These are phyloP conservation scores for Myocastor coypus DNA, from an alignment of 2,113 vertebrate species.

Conservation along the genomic window DNA sequence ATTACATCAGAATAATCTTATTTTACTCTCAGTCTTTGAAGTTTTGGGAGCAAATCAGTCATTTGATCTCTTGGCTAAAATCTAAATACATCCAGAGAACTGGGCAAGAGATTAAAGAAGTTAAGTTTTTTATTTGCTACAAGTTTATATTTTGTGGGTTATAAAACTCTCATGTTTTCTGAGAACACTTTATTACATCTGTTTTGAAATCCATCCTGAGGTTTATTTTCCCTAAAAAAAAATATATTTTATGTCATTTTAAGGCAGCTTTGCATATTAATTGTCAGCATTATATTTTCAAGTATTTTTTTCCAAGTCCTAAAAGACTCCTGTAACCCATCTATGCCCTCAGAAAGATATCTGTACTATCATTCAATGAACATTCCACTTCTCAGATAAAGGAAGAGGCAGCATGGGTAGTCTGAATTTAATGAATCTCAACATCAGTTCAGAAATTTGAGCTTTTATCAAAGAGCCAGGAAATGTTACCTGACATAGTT, in stretches of 20 bases:
- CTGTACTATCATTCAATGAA: not conserved
- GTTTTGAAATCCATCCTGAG: slow-evolving; percentile 15
- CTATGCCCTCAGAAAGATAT: not conserved
- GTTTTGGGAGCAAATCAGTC: not conserved
- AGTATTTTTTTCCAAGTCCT: slow-evolving; percentile 10
- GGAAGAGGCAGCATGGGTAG: not conserved
- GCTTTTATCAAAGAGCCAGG: slow-evolving; percentile 37
- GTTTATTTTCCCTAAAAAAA: not conserved
- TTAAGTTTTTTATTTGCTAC: not conserved
- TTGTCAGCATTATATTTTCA: slow-evolving; percentile 14
- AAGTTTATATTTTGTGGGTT: not conserved
- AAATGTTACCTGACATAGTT: not conserved
- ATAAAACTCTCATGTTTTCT: not conserved
- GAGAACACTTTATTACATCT: not conserved
- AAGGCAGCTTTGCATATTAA: not conserved
- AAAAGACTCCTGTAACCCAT: not conserved
- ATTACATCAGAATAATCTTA: not conserved
- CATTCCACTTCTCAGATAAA: slow-evolving; percentile 10
- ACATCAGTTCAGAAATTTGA: not conserved
- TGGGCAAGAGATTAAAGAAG: not conserved
- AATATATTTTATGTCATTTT: not conserved
- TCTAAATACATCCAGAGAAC: not conserved
- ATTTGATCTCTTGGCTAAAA: not conserved
- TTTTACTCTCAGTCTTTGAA: not conserved
- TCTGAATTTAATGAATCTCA: not conserved